Evolutionary conservation across 2,797 vertebrate genomes (phyloP), one percentile per base, ranked within the genome.

Genomic region (Trachops cirrhosus): DNA sequence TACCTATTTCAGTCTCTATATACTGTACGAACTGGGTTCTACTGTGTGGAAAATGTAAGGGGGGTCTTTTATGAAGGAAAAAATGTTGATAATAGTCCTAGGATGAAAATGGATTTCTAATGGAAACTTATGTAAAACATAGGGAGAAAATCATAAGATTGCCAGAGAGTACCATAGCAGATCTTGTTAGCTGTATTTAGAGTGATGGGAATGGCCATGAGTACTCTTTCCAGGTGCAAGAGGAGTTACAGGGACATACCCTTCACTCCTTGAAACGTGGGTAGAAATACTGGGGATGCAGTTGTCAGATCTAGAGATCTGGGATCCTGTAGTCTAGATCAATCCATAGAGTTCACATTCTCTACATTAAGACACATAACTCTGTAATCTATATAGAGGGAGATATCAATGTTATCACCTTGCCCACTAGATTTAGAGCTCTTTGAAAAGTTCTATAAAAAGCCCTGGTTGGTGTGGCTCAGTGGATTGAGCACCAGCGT

Each of bases 151-250:
- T 44, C 26, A 44, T n/a, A 10, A 22, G 37, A 79, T 79, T 37
- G 12, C 1, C 3, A 80, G 11, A 64, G 68, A 48, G 10, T 34
- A 9, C 6, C 29, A 46, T 1, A 73, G 22, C 9, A 89, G 54
- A 52, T 89, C 15, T 62, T 54, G 4, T 3, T 48, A 52, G 32
- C 3, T 62, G 2, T 29, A 70, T 64, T 75, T 29, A 39, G 70
- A 50, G 29, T 6, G 24, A 18, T 5, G 1, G 24, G 1, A 9
- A 54, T 12, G 5, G 22, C 37, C 1, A 11, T 12, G 4, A 22
- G n/a, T 5, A 22, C 8, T 24, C 12, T 83, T 88, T 46, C 19
- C 0, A 86, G 39, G 7, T 67, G 3, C 11, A 24, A 85, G 26
- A 54, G 7, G 24, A 48, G 26, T 57, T 67, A 3, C 15, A 64